A percentile compares a stretch with the other conserved stretches of the same genome.
Conservation (phyloP, 2,797 vertebrate genomes). For the Sternotherus odoratus region DNA sequence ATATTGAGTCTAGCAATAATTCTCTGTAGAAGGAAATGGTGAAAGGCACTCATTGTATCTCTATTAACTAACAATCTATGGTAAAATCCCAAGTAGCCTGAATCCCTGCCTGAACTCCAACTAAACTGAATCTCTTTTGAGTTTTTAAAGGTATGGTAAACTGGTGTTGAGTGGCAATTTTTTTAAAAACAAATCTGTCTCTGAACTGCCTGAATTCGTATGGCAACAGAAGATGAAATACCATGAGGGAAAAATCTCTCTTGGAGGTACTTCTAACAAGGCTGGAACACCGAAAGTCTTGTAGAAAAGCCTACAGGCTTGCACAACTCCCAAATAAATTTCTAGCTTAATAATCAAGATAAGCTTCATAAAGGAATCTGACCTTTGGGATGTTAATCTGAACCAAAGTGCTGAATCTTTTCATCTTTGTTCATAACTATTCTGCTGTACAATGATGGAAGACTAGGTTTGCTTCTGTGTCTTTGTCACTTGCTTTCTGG, state of each 20-base stretch:
- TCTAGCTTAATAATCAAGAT: neutral
- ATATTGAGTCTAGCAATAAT: no score
- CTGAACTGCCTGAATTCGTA: neutral
- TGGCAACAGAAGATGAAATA: neutral
- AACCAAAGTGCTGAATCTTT: neutral
- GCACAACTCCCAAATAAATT: neutral
- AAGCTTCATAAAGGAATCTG: neutral
- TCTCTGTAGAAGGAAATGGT: no score
- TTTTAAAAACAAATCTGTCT: neutral
- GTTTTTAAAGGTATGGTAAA: neutral
- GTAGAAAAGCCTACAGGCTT: neutral
- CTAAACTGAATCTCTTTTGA: accelerated
- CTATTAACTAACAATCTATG: no score
- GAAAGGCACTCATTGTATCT: no score
- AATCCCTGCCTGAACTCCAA: neutral
- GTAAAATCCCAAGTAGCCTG: no score
- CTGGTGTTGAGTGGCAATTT: neutral
- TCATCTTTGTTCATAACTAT: neutral
- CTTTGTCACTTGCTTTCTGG: neutral
- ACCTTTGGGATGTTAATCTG: neutral
- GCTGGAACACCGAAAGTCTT: neutral
- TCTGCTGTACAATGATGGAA: neutral
- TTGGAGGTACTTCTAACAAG: neutral
- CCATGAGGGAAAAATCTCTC: neutral
- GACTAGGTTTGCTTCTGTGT: neutral